Evolutionary conservation across 2,797 vertebrate genomes (phyloP), one percentile per base, ranked within the genome.

Genomic region (Todus mexicanus): DNA sequence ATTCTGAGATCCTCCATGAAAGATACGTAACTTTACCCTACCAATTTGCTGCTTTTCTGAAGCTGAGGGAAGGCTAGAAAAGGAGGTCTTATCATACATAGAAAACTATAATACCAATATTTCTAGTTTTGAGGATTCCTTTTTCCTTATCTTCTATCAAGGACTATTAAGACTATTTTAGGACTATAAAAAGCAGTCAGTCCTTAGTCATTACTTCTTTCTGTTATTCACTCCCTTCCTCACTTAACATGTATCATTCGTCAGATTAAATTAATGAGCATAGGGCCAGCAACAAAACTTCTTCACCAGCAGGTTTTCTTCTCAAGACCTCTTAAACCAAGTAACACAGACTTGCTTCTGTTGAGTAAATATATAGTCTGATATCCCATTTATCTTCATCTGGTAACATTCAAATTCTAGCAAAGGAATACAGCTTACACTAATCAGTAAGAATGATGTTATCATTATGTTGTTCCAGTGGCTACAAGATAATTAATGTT

Each of bases 401-500:
- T 92, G 59, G 61, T 47, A 93, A 26, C 85, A 94, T 96, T 95
- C 84, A 93, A 93, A 96, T 93, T 89, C 92, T 57, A 91, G 85
- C 60, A 87, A 93, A 96, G 60, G 69, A 73, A 14, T 83, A 81
- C 16, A 64, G 37, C 71, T 77, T 89, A 77, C 4, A 0, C 70
- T 97, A 95, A 96, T 95, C 86, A 94, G 38, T 78, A 95, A 96
- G 90, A 97, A 93, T 29, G 53, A 96, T 94, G 64, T 31, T 80
- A 92, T 96, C 92, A 96, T 97, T 96, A 96, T 96, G 93, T 76
- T 95, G 50, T 94, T 97, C 72, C 81, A 96, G 68, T 96, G 76
- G 87, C 94, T 97, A 93, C 50, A 95, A 89, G 77, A 97, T 97
- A 97, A 97, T 96, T 97, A 97, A 96, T 96, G 95, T 91, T 83